Evolutionary conservation across 2,797 vertebrate species (phyloP), one percentile per base, ranked within the genome.

Genomic region (Anas flavirostris): DNA sequence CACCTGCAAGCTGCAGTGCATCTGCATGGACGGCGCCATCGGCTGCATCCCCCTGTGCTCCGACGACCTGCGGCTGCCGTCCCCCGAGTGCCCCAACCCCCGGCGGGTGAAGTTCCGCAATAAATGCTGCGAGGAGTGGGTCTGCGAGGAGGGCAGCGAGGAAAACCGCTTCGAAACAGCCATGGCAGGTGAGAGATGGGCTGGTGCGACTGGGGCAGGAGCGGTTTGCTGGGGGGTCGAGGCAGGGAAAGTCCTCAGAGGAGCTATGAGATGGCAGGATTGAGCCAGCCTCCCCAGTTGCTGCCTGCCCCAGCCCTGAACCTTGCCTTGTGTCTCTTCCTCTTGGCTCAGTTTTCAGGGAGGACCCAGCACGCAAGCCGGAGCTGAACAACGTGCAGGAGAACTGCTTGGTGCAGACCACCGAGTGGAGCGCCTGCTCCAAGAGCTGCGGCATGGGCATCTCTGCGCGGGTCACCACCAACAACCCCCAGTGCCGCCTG

Each of bases 371-470:
- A 25, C 88, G 55, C 8, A 92, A 90, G 33, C 96, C 82, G 0
- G 92, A 94, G 50, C 48, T 68, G 37, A 98, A 97, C 60, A 97
- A 85, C 55, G 95, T 98, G 33, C 97, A 97, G 83, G 97, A 98
- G 69, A 98, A 98, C 96, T 98, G 98, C 88, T 93, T 98, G 55
- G 97, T 98, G 82, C 98, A 98, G 96, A 98, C 98, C 59, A 98
- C 98, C 0, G 96, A 97, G 64, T 98, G 98, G 98, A 98, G 97
- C 2, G 84, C 93, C 1, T 98, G 98, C 93, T 98, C 98, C 14
- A 97, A 90, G 91, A 97, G 95, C 78, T 98, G 98, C 0, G 98
- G 98, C 63, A 98, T 98, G 98, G 98, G 97, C 29, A 91, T 98
- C 90, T 98, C 98, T 3, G 72, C 98, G n/a, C 97, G 98, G 0